Evolutionary conservation across 2,113 vertebrate species (phyloP).

Genomic region (Podilymbus podiceps): DNA sequence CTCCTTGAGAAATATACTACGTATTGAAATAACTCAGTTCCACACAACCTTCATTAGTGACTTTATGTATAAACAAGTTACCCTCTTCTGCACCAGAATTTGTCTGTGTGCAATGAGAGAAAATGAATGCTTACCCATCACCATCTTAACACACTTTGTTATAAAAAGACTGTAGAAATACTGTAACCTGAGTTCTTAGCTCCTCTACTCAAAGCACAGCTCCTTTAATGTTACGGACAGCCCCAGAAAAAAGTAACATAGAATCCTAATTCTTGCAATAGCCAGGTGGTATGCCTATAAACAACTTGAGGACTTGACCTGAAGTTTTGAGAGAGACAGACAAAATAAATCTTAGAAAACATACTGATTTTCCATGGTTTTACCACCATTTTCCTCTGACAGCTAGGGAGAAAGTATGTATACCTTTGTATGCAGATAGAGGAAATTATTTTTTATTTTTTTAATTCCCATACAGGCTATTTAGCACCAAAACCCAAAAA

Average conservation of each 20-base stretch:
- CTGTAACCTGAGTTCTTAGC: background rate
- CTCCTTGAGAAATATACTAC: background rate
- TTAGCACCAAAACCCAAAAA: no score
- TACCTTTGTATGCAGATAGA: background rate
- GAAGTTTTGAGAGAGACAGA: background rate
- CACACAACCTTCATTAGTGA: background rate
- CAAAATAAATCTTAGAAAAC: background rate
- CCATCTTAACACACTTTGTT: background rate
- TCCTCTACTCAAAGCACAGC: background rate
- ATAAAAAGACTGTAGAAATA: background rate
- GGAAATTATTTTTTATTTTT: background rate
- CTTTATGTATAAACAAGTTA: background rate
- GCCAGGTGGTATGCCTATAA: background rate
- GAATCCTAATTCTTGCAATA: background rate
- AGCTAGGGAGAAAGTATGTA: accelerated
- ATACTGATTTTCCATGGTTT: background rate
- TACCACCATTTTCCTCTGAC: background rate
- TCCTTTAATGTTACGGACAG: background rate
- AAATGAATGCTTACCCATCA: background rate
- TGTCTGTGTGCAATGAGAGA: background rate
- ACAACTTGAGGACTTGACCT: background rate
- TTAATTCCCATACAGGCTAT: background rate
- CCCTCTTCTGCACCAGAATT: background rate
- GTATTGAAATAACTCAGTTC: background rate
- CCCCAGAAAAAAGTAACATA: background rate